Conservation (phyloP, 2,113 vertebrate genomes). For the Rostratula benghalensis region DNA sequence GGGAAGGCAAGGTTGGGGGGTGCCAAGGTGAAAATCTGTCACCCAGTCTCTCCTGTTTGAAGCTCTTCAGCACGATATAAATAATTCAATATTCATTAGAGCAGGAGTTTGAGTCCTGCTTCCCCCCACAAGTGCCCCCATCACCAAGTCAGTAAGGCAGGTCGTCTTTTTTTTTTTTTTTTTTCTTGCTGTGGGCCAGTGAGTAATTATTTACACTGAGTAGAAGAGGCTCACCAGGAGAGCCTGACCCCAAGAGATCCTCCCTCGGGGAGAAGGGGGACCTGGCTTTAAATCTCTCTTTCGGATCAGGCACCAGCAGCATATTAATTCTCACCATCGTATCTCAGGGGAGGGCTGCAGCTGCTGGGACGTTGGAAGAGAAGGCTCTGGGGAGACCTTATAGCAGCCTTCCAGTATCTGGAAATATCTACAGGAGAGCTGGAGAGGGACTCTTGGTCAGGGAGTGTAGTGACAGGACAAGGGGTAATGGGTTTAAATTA, state of each 20-base stretch:
- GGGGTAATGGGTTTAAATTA: too few relatives aligned
- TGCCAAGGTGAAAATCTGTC: not conserved
- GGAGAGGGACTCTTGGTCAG: too few relatives aligned
- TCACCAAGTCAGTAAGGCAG: not conserved
- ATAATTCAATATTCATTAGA: conserved; percentile 46
- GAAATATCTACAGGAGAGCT: too few relatives aligned
- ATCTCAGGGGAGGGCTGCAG: not conserved
- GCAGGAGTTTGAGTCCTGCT: conserved; percentile 17
- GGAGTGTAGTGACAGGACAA: too few relatives aligned
- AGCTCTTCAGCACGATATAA: not conserved
- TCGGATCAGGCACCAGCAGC: not conserved
- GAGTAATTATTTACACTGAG: conserved; percentile 27
- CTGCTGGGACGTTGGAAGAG: not conserved
- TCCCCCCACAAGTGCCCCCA: not conserved
- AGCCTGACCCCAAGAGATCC: not conserved
- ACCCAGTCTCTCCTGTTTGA: not conserved
- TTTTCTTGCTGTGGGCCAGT: not conserved
- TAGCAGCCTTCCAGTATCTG: too few relatives aligned
- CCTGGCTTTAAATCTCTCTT: not conserved
- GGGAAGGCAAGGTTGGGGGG: not conserved
- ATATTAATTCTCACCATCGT: not conserved
- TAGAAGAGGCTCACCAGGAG: not conserved
- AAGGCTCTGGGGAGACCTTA: too few relatives aligned
- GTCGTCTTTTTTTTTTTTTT: not conserved
- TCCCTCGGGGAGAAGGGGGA: not conserved